phyloP scores from a whole-genome alignment of 53 echinoderm and acorn worm species.

The Luidia sarsii region DNA sequence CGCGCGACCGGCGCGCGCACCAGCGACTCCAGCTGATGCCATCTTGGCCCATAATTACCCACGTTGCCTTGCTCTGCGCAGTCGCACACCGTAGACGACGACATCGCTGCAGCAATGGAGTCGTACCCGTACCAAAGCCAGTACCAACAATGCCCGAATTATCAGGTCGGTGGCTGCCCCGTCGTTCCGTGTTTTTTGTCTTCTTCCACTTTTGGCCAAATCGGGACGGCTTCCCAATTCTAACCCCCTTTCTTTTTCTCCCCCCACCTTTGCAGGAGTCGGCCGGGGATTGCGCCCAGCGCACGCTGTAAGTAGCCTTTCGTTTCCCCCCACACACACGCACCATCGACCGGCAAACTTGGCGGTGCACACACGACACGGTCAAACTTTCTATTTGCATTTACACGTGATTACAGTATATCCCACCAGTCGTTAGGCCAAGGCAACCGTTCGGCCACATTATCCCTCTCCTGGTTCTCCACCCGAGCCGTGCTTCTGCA shows the following conservation, averaged over 20 bases:
- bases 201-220: neutral
- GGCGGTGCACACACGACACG: neutral
- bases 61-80: slow-evolving; percentile 51
- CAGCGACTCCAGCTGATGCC: slow-evolving; percentile 49
- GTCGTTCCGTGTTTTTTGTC: neutral
- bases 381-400: slow-evolving; percentile 4
- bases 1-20: slow-evolving; percentile 11
- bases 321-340: neutral
- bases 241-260: neutral
- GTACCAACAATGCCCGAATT: neutral
- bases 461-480: neutral
- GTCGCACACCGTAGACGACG: slow-evolving; percentile 31
- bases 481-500: too few species aligned
- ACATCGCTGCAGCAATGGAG: slow-evolving; percentile 56
- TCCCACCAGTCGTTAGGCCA: too few species aligned
- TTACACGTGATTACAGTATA: neutral
- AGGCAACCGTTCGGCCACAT: too few species aligned
- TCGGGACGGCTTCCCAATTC: neutral
- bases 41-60: slow-evolving; percentile 41
- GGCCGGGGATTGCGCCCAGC: slow-evolving; percentile 13
- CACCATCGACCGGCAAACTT: slow-evolving; percentile 16
- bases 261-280: slow-evolving; percentile 24
- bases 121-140: slow-evolving; percentile 14
- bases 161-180: slow-evolving; percentile 19
- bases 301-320: slow-evolving; percentile 34